A percentile compares a stretch with the other conserved stretches of the same genome.
phyloP scores from a whole-genome alignment of 2,797 vertebrate species.

The Lepidocolaptes lacrymiger region DNA sequence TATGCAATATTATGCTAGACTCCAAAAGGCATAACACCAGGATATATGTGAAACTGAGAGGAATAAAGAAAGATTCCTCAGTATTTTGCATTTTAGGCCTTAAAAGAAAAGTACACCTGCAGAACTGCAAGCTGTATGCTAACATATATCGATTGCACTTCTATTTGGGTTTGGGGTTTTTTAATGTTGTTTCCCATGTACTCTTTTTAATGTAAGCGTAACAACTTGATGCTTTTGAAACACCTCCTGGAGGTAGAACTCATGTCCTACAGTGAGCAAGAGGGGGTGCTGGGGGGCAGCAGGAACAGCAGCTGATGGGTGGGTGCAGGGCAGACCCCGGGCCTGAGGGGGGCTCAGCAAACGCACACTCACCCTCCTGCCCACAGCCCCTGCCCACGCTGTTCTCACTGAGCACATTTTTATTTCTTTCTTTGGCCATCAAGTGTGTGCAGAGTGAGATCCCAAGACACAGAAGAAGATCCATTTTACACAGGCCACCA shows the following conservation, averaged over 20 bases:
- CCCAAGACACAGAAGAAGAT: neutral
- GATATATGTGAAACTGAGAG: neutral
- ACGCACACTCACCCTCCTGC: fast-evolving
- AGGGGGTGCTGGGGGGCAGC: no score
- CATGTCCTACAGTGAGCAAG: neutral
- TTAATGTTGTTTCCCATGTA: neutral
- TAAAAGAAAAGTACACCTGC: neutral
- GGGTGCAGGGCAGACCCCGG: fast-evolving
- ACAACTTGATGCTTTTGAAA: neutral
- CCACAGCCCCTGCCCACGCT: neutral
- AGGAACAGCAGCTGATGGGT: neutral
- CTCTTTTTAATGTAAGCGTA: neutral
- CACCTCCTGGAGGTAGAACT: neutral
- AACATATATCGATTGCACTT: neutral
- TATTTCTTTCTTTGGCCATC: neutral
- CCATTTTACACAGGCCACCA: neutral
- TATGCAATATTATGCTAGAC: neutral
- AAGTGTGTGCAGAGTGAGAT: neutral
- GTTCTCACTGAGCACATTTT: neutral
- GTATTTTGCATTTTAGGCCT: neutral
- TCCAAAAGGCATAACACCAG: neutral
- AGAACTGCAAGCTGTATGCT: neutral
- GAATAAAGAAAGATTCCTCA: neutral
- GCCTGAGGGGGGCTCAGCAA: neutral
- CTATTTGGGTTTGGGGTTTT: neutral